phyloP scores from a whole-genome alignment of 1,140 invertebrate genomes.

The Maniola jurtina region DNA sequence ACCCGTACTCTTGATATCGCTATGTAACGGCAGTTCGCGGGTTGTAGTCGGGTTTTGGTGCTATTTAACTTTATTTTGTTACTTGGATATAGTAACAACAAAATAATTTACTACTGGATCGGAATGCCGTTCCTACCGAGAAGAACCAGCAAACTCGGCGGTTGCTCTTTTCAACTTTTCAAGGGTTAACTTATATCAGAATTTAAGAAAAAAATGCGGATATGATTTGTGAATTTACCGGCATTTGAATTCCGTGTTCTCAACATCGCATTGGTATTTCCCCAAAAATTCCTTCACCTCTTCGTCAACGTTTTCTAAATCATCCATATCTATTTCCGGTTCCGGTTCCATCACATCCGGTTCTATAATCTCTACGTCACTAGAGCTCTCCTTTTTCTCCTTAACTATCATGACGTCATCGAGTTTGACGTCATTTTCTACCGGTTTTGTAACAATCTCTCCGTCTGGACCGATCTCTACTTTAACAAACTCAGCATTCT shows the following conservation, averaged over 20 bases:
- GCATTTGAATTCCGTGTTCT: conserved; percentile 58
- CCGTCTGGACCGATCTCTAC: conserved; percentile 60
- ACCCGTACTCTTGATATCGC: too few relatives aligned
- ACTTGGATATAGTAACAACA: too few relatives aligned
- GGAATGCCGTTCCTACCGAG: too few relatives aligned
- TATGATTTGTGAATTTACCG: conserved; percentile 38
- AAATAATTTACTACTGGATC: too few relatives aligned
- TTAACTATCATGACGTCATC: conserved; percentile 57
- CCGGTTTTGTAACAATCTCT: conserved; percentile 55
- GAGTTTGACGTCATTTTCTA: conserved; percentile 44
- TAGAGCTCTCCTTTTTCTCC: conserved; percentile 53
- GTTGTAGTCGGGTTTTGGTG: too few relatives aligned
- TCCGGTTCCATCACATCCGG: conserved; percentile 46
- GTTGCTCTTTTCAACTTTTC: too few relatives aligned
- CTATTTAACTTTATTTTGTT: too few relatives aligned
- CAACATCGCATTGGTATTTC: conserved; percentile 50
- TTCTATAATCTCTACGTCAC: conserved; percentile 65
- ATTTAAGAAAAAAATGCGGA: background rate
- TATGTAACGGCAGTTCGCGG: too few relatives aligned
- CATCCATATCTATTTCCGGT: conserved; percentile 57
- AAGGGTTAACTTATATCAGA: too few relatives aligned
- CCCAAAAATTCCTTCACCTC: conserved; percentile 66
- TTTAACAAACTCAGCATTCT: conserved; percentile 54
- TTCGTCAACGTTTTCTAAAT: conserved; percentile 68
- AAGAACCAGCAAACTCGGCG: too few relatives aligned